Evolutionary conservation across 2,888 invertebrate species (phyloP).

Genomic region (Morpho achilles): DNA sequence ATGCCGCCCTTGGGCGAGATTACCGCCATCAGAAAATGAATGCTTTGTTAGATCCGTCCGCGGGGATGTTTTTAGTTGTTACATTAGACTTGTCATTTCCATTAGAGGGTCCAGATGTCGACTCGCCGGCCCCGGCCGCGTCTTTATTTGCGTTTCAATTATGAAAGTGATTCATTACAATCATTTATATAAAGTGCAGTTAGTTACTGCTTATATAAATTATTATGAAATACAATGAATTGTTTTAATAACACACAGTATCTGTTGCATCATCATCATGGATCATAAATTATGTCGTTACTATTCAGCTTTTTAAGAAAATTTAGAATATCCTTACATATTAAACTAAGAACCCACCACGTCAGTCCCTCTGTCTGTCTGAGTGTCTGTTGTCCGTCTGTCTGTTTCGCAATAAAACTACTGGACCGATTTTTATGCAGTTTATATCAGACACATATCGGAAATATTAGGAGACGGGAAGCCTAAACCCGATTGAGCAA

Average conservation of each 20-base stretch:
- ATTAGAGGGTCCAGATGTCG: conserved; percentile 48
- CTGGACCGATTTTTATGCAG: too few relatives aligned
- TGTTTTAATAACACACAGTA: conserved; percentile 14
- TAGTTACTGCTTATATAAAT: conserved; percentile 17
- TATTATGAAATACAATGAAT: conserved; percentile 6
- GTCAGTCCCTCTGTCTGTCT: too few relatives aligned
- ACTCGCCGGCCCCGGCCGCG: conserved; percentile 48
- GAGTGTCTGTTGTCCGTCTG: too few relatives aligned
- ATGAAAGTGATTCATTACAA: conserved; percentile 36
- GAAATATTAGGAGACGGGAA: too few relatives aligned
- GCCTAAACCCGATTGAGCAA: too few relatives aligned
- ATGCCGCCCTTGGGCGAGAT: conserved; percentile 76
- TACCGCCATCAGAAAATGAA: conserved; percentile 78
- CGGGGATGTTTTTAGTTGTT: conserved; percentile 70
- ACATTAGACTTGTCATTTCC: conserved; percentile 72
- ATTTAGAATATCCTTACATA: too few relatives aligned
- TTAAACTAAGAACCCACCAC: too few relatives aligned
- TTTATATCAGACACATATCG: too few relatives aligned
- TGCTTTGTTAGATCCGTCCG: conserved; percentile 71
- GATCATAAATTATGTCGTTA: too few relatives aligned
- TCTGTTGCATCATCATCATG: neutral
- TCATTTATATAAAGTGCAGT: conserved; percentile 19
- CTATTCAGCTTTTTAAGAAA: too few relatives aligned
- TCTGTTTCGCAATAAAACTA: too few relatives aligned
- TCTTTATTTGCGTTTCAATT: conserved; percentile 51